Conservation (phyloP, 2,797 vertebrate genomes). For the Galago senegalensis region DNA sequence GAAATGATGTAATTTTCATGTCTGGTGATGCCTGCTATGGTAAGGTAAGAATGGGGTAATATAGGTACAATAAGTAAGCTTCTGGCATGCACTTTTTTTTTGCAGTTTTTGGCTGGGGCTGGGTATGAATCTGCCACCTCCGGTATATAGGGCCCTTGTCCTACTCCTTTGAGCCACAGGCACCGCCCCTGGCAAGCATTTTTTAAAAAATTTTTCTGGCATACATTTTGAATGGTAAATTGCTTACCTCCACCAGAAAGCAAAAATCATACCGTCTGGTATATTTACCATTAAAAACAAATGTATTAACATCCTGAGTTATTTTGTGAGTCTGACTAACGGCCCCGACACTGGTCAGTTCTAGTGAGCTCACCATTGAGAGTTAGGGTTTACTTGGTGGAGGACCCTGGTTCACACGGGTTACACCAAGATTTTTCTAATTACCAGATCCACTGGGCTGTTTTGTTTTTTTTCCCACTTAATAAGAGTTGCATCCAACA, state of each 20-base stretch:
- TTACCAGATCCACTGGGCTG: not conserved
- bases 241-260: conserved; percentile 20
- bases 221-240: not conserved
- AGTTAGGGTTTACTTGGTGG: not conserved
- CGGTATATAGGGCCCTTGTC: too few relatives aligned
- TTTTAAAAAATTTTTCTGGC: too few relatives aligned
- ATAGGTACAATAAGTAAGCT: not conserved
- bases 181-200: too few relatives aligned
- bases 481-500: not conserved
- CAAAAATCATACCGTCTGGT: not conserved
- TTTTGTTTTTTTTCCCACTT: not conserved
- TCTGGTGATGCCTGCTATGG: not conserved
- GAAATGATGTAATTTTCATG: not conserved
- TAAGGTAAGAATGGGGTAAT: not conserved
- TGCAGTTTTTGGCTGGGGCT: too few relatives aligned
- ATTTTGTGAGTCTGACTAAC: not conserved
- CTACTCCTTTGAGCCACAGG: too few relatives aligned
- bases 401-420: not conserved
- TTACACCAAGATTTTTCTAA: not conserved
- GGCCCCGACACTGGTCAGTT: not conserved
- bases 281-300: not conserved
- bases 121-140: too few relatives aligned
- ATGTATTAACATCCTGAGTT: not conserved
- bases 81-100: not conserved
- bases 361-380: not conserved